Conservation (phyloP, 2,113 vertebrate species). For the Notarius quadriscutis region DNA sequence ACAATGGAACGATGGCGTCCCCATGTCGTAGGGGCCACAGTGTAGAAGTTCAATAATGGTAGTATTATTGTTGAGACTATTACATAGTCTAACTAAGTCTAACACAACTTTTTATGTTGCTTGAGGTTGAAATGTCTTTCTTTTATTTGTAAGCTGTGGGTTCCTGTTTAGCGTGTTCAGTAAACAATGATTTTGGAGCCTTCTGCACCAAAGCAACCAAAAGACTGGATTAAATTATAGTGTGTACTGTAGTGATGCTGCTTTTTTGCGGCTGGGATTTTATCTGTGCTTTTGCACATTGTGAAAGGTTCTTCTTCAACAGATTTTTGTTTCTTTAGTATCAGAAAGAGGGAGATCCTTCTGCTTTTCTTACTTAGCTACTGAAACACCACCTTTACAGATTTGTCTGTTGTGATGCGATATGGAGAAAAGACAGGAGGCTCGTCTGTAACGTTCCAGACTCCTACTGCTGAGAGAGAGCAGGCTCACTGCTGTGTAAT, state of each 20-base stretch:
- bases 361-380: neutral
- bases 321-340: neutral
- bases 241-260: neutral
- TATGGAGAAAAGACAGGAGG: neutral
- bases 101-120: neutral
- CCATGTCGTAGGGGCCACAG: neutral
- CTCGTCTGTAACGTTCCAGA: neutral
- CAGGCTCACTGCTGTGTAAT: conserved; percentile 42
- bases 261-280: neutral
- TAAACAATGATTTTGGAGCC: conserved; percentile 19
- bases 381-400: neutral
- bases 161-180: conserved; percentile 27
- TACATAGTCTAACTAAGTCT: neutral
- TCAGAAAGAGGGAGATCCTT: neutral
- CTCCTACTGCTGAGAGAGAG: conserved; percentile 8
- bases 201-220: neutral
- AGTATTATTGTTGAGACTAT: neutral
- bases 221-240: neutral
- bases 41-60: neutral
- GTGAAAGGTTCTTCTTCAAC: neutral
- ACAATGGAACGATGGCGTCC: neutral
- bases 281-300: neutral
- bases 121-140: neutral
- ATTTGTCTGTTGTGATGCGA: conserved; percentile 1
- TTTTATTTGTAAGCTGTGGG: conserved; percentile 1